Conservation (phyloP, 2,113 vertebrate species). For the Paralichthys olivaceus region DNA sequence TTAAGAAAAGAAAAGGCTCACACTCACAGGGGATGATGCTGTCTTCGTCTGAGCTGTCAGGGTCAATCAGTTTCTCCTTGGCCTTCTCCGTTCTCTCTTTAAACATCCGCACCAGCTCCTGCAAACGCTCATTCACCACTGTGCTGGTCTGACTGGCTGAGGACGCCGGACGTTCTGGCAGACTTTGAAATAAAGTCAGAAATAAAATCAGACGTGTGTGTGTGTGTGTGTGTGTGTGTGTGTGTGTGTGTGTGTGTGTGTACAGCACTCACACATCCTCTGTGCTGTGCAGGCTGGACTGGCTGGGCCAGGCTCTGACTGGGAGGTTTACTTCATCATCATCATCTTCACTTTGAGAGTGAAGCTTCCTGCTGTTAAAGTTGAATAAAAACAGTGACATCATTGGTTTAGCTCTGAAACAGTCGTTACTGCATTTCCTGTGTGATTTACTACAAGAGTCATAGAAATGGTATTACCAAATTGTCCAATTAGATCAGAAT, state of each 20-base stretch:
- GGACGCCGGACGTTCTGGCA: slow-evolving; percentile 82
- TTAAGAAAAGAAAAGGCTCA: not conserved
- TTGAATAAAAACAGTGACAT: slow-evolving; percentile 25
- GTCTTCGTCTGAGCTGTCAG: slow-evolving; percentile 91
- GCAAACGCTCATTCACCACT: slow-evolving; percentile 87
- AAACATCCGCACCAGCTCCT: slow-evolving; percentile 94
- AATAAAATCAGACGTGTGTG: not conserved
- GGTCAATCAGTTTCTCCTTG: slow-evolving; percentile 94
- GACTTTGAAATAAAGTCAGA: slow-evolving; percentile 60
- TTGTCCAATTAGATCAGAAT: too few species aligned
- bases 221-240: slow-evolving; percentile 6
- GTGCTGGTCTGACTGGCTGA: slow-evolving; percentile 87
- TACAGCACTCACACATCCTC: slow-evolving; percentile 79
- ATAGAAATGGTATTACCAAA: too few species aligned
- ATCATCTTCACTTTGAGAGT: slow-evolving; percentile 82
- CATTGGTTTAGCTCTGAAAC: not conserved
- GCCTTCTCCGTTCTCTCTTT: slow-evolving; percentile 92
- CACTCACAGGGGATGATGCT: slow-evolving; percentile 87
- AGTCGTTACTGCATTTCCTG: not conserved
- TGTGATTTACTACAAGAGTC: too few species aligned
- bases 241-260: slow-evolving; percentile 7
- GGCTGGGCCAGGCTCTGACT: slow-evolving; percentile 79
- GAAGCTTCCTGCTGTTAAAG: slow-evolving; percentile 70
- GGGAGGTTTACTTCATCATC: slow-evolving; percentile 79
- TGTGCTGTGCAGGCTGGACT: slow-evolving; percentile 77